Evolutionary conservation across 2,797 vertebrate species (phyloP).

Genomic region (Hoplostethus atlanticus): DNA sequence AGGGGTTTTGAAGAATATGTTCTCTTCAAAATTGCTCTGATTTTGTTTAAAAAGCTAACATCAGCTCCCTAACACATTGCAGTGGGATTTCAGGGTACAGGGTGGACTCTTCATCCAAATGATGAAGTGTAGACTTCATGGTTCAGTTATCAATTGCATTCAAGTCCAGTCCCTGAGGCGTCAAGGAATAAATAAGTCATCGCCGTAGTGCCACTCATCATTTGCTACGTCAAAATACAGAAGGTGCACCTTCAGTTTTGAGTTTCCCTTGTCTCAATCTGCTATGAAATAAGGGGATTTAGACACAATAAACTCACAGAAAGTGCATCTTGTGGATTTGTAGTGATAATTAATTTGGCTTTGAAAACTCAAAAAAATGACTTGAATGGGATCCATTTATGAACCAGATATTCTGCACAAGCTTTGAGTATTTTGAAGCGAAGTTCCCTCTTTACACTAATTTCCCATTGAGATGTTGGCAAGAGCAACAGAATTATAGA

Average conservation of each 20-base stretch:
- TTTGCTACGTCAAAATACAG: constrained; percentile 38
- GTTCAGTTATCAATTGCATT: neutral
- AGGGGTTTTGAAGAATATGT: constrained; percentile 41
- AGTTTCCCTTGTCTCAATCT: constrained; percentile 65
- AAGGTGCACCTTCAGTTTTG: constrained; percentile 52
- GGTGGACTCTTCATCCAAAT: neutral
- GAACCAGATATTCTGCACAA: constrained; percentile 67
- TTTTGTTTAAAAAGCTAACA: neutral
- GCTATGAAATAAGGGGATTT: constrained; percentile 77
- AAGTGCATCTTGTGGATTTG: constrained; percentile 61
- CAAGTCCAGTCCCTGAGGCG: constrained; percentile 16
- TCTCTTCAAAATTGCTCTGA: constrained; percentile 9
- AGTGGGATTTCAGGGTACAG: neutral
- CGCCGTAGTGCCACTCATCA: constrained; percentile 21
- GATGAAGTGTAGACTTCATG: neutral
- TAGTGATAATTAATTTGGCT: constrained; percentile 62
- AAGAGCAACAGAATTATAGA: too few relatives aligned
- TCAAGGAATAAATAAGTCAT: constrained; percentile 31
- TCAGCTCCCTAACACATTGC: neutral
- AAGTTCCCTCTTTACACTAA: too few relatives aligned
- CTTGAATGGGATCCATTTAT: constrained; percentile 42
- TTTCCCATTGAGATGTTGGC: too few relatives aligned
- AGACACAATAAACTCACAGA: constrained; percentile 65
- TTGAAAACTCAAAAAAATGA: constrained; percentile 62
- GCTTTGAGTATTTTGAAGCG: constrained; percentile 1